These are phyloP conservation scores for Drosophila mojavensis DNA, from an alignment of 1,140 invertebrate genomes.

Conservation along the genomic window DNA sequence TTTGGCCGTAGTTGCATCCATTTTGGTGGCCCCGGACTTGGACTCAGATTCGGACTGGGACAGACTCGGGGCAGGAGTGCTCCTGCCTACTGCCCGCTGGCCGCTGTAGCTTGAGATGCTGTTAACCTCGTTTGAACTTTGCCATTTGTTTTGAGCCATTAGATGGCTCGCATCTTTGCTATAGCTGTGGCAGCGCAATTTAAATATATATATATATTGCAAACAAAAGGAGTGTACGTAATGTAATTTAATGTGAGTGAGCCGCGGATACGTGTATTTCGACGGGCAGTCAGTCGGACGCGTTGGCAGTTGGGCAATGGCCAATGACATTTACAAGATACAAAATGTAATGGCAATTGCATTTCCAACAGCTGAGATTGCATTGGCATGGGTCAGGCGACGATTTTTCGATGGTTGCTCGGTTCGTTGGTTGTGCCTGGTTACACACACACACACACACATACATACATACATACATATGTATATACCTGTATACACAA, in stretches of 20 bases:
- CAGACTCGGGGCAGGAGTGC: conserved; percentile 31
- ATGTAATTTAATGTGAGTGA: conserved; percentile 75
- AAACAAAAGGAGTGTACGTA: conserved; percentile 77
- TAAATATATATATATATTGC: conserved; percentile 67
- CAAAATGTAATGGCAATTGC: conserved; percentile 37
- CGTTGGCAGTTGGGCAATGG: conserved; percentile 30
- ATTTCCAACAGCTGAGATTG: conserved; percentile 36
- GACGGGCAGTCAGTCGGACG: conserved; percentile 37
- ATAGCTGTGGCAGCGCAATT: conserved; percentile 52
- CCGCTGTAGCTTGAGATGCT: conserved; percentile 65
- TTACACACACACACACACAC: not conserved
- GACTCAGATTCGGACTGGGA: conserved; percentile 22
- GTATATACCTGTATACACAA: conserved; percentile 1
- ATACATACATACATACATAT: not conserved
- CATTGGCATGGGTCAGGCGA: conserved; percentile 47
- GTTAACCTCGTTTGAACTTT: conserved; percentile 82
- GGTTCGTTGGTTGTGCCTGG: not conserved
- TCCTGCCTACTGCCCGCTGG: conserved; percentile 14
- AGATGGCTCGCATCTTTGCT: conserved; percentile 70
- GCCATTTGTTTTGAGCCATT: conserved; percentile 81
- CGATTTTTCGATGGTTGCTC: conserved; percentile 11
- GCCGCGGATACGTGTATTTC: conserved; percentile 33
- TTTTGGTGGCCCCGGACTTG: conserved; percentile 64
- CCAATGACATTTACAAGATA: conserved; percentile 52
- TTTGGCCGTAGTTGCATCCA: conserved; percentile 61